A percentile compares a stretch with the other conserved stretches of the same genome.
These are phyloP conservation scores for Tychaedon coryphoeus DNA, from an alignment of 2,113 vertebrate species.

Conservation along the genomic window DNA sequence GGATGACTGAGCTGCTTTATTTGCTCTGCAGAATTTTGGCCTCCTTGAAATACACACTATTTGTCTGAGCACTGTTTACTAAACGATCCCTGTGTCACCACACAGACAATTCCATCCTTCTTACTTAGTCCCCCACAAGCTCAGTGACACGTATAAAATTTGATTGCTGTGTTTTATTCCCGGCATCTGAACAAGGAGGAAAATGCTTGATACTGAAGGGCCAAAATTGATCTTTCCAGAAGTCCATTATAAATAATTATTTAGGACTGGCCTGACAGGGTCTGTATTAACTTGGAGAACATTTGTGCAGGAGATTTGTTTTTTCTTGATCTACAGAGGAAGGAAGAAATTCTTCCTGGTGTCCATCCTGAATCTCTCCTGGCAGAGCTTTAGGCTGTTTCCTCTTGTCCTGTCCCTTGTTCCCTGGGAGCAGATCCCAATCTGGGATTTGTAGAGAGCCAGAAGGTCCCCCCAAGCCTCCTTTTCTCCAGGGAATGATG, in stretches of 20 bases:
- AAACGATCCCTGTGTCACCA: not conserved
- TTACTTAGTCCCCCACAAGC: not conserved
- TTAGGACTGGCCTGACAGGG: not conserved
- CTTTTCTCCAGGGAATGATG: not conserved
- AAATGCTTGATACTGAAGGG: not conserved
- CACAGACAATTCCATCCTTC: not conserved
- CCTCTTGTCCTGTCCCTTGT: not conserved
- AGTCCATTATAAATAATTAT: not conserved
- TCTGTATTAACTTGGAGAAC: not conserved
- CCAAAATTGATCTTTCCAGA: not conserved
- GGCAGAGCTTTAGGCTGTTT: rapidly evolving
- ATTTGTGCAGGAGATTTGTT: not conserved
- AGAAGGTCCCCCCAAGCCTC: rapidly evolving
- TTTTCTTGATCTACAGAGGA: not conserved
- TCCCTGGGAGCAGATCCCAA: not conserved
- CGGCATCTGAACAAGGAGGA: not conserved
- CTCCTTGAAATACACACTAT: not conserved
- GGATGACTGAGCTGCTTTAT: not conserved
- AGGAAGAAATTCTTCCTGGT: not conserved
- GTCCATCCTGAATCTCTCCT: not conserved
- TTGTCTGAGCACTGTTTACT: not conserved
- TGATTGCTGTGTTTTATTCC: not conserved
- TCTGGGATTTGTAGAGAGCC: not conserved
- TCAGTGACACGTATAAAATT: not conserved
- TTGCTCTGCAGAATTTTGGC: not conserved